Conservation (phyloP, 2,797 vertebrate genomes). For the Mycteria americana region DNA sequence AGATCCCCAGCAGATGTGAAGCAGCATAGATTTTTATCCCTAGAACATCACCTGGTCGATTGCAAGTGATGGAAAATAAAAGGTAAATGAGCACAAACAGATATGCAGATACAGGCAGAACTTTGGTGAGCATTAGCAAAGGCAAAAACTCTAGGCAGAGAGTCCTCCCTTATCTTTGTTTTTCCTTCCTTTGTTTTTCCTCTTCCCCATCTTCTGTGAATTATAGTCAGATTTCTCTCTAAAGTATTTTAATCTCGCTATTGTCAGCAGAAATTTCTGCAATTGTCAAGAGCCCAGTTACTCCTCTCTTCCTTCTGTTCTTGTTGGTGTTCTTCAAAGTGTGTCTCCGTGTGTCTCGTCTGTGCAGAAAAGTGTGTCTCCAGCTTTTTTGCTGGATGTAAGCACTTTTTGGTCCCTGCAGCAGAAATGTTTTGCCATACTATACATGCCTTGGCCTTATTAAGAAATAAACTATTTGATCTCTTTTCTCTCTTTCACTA, state of each 20-base stretch:
- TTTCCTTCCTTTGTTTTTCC: background rate
- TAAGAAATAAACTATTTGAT: background rate
- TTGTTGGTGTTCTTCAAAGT: background rate
- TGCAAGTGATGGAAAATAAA: background rate
- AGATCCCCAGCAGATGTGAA: background rate
- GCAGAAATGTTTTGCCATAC: background rate
- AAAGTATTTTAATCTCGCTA: background rate
- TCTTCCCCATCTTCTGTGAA: background rate
- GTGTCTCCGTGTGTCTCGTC: background rate
- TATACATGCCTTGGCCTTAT: background rate
- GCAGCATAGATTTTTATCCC: background rate
- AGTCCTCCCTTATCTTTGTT: background rate
- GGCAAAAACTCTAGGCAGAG: background rate
- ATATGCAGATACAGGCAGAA: background rate
- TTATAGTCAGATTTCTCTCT: background rate
- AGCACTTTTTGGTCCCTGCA: background rate
- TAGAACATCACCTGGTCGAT: background rate
- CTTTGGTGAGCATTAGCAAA: background rate
- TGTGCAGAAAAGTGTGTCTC: no score
- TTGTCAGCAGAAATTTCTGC: background rate
- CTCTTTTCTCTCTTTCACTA: background rate
- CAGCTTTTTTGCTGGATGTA: background rate
- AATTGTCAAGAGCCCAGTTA: background rate
- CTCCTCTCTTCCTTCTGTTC: background rate
- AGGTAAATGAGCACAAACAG: background rate